Conservation (phyloP, 1,140 invertebrate species). For the Apis dorsata region DNA sequence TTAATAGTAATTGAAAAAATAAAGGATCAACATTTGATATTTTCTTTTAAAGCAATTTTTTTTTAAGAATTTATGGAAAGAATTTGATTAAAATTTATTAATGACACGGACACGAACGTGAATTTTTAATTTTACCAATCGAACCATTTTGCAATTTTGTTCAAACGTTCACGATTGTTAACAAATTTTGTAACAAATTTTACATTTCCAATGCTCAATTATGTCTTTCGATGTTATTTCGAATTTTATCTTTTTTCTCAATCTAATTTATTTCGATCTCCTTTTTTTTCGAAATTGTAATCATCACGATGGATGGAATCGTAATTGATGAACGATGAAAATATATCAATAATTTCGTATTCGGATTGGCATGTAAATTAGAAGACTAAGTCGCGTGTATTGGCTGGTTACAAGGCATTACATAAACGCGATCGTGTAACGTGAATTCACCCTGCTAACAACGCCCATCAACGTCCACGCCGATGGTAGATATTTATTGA, state of each 20-base stretch:
- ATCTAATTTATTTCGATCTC: slow-evolving; percentile 11
- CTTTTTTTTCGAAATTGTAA: neutral
- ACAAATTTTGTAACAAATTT: neutral
- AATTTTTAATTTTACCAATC: neutral
- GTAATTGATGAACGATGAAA: slow-evolving; percentile 8
- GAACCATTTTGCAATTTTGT: neutral
- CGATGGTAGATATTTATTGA: slow-evolving; percentile 40
- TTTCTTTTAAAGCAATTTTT: neutral
- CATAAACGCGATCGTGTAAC: slow-evolving; percentile 31
- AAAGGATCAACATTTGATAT: neutral
- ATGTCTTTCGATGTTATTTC: neutral
- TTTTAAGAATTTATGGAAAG: neutral
- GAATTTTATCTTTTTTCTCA: neutral
- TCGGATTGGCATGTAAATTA: slow-evolving; percentile 35
- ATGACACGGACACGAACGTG: neutral
- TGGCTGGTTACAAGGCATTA: slow-evolving; percentile 33
- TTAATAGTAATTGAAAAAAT: neutral
- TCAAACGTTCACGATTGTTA: neutral
- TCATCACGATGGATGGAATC: neutral
- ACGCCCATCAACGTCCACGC: slow-evolving; percentile 25
- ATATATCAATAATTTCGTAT: slow-evolving; percentile 31
- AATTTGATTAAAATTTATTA: slow-evolving; percentile 2
- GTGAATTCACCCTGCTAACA: slow-evolving; percentile 34
- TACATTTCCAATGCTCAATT: neutral
- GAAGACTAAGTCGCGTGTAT: slow-evolving; percentile 20